Evolutionary conservation across 2,113 vertebrate species (phyloP).

Genomic region (Hemichromis elongatus): DNA sequence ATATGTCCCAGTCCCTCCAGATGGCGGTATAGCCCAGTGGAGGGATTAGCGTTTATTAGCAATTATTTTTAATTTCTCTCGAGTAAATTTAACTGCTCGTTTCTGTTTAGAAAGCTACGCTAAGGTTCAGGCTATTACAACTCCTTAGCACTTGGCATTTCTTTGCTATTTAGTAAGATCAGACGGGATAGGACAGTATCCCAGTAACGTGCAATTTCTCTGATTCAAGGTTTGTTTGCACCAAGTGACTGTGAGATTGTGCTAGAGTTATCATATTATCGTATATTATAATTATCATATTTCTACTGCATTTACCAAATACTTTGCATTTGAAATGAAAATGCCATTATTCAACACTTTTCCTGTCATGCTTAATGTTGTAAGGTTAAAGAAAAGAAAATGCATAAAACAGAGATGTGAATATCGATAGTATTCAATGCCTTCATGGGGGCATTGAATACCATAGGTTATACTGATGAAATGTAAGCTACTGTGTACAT

Average conservation of each 20-base stretch:
- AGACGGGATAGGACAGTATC: no score
- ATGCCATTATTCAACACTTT: background rate
- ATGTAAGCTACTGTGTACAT: background rate
- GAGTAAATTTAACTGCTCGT: background rate
- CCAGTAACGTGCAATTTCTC: background rate
- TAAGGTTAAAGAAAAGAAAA: background rate
- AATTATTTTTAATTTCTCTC: background rate
- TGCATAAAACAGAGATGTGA: background rate
- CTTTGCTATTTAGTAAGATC: no score
- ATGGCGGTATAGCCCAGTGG: background rate
- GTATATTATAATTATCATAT: no score
- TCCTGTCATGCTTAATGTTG: background rate
- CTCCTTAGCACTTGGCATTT: background rate
- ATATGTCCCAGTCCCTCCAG: background rate
- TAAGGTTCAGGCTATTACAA: background rate
- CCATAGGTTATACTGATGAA: background rate
- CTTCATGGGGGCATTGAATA: background rate
- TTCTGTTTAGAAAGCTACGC: background rate
- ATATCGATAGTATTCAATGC: background rate
- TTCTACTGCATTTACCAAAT: background rate
- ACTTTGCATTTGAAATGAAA: background rate
- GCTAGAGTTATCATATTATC: background rate
- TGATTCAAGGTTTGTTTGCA: background rate
- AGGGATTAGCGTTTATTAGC: background rate
- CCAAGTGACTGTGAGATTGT: background rate